Percentiles rank a stretch among this genome's conserved stretches.
phyloP scores from a whole-genome alignment of 2,797 vertebrate genomes.

The Tokudaia tokunoshimensis region DNA sequence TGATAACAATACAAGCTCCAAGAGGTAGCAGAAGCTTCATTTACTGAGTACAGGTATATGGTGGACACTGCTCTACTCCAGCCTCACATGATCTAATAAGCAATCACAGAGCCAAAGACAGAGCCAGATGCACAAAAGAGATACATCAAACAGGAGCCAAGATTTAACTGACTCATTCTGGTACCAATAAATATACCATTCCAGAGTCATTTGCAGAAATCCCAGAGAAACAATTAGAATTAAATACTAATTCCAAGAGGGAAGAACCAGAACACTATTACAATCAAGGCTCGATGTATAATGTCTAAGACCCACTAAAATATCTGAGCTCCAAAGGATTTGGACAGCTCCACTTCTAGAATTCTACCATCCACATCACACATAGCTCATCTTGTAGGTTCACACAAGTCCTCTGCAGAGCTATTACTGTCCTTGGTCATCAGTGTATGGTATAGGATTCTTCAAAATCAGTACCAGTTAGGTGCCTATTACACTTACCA shows the following conservation, averaged over 20 bases:
- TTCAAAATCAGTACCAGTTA: not conserved
- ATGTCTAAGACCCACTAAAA: not conserved
- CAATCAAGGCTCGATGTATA: not conserved
- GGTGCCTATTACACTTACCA: not conserved
- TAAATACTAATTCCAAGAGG: not conserved
- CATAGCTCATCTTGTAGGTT: not conserved
- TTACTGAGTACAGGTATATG: no score
- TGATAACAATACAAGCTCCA: not conserved
- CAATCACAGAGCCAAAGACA: not conserved
- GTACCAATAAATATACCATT: not conserved
- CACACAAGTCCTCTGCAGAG: not conserved
- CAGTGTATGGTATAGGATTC: no score
- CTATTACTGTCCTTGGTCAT: not conserved
- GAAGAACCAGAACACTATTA: not conserved
- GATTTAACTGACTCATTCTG: not conserved
- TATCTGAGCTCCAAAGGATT: not conserved
- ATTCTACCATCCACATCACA: not conserved
- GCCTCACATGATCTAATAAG: not conserved
- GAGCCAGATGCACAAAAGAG: not conserved
- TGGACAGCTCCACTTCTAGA: no score
- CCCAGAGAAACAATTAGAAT: not conserved
- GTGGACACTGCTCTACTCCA: not conserved
- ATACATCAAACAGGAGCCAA: not conserved
- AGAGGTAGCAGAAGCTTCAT: not conserved
- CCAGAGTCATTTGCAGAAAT: not conserved